Conservation (phyloP, 30 jellyfish, hydroid and myxozoan species). For the Phacellophora camtschatica region DNA sequence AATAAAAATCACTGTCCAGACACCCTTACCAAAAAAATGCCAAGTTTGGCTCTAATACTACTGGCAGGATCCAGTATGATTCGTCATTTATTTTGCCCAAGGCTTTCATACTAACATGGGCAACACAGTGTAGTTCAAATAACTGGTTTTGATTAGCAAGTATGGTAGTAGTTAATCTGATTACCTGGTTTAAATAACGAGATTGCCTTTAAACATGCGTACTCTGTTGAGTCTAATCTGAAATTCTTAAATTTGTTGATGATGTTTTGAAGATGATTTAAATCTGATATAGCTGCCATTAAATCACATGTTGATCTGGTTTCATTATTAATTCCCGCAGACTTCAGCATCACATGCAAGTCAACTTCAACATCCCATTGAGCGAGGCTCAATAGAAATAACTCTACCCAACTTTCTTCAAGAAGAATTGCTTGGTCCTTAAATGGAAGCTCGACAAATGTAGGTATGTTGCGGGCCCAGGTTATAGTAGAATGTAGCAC, state of each 20-base stretch:
- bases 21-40: no score
- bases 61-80: no score
- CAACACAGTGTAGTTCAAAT: no score
- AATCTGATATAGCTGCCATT: constrained; percentile 54
- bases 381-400: constrained; percentile 69
- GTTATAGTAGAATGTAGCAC: constrained; percentile 62
- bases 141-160: no score
- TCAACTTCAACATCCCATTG: constrained; percentile 76
- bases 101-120: no score
- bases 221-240: constrained; percentile 72
- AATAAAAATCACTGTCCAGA: no score
- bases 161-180: no score
- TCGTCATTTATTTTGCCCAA: no score
- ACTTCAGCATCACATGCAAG: constrained; percentile 51
- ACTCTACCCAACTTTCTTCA: constrained; percentile 85
- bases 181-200: constrained; percentile 79
- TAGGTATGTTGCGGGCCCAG: constrained; percentile 91
- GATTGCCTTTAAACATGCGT: constrained; percentile 78
- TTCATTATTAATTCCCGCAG: constrained; percentile 42
- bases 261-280: constrained; percentile 61
- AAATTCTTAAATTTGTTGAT: constrained; percentile 56
- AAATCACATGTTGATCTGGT: constrained; percentile 29
- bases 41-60: no score
- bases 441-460: constrained; percentile 78
- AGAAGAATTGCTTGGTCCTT: constrained; percentile 76